Evolutionary conservation across 2,888 invertebrate genomes (phyloP), one percentile per base, ranked within the genome.

Genomic region (Platycheirus albimanus): DNA sequence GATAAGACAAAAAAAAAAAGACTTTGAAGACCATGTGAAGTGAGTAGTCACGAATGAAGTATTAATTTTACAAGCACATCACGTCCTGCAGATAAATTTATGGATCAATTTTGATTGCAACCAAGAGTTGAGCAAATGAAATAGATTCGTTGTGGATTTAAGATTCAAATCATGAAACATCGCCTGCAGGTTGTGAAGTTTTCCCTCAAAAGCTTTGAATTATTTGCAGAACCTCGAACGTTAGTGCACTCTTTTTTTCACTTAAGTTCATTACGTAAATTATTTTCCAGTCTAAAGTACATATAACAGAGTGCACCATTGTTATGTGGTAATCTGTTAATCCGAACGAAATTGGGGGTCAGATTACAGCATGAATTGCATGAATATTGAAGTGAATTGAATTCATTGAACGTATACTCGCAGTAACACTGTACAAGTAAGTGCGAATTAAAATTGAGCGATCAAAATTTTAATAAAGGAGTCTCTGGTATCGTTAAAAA

Each of bases 381-480:
- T 54, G 51, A 56, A 75, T 41, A n/a, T n/a, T n/a, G n/a, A n/a
- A n/a, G n/a, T n/a, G n/a, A n/a, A n/a, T n/a, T n/a, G n/a, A n/a
- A n/a, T n/a, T n/a, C n/a, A n/a, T n/a, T n/a, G n/a, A n/a, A n/a
- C n/a, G n/a, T n/a, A n/a, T n/a, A n/a, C n/a, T 17, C 28, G 36
- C 51, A 67, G n/a, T n/a, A n/a, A n/a, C n/a, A n/a, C n/a, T n/a
- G n/a, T n/a, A n/a, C n/a, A n/a, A n/a, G n/a, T 38, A 17, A 33
- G 49, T 17, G 52, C 52, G 43, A 58, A 67, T 67, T 66, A 33
- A 66, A 63, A 79, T 69, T 79, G 36, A 43, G 45, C 69, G 70
- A 80, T 80, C 75, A 70, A 75, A 56, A 28, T 70, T 19, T 63
- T 75, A 75, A 80, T 66, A 64, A 80, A 63, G 51, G 56, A 49